Evolutionary conservation across 2,113 vertebrate species (phyloP).

Genomic region (Corythaixoides concolor): DNA sequence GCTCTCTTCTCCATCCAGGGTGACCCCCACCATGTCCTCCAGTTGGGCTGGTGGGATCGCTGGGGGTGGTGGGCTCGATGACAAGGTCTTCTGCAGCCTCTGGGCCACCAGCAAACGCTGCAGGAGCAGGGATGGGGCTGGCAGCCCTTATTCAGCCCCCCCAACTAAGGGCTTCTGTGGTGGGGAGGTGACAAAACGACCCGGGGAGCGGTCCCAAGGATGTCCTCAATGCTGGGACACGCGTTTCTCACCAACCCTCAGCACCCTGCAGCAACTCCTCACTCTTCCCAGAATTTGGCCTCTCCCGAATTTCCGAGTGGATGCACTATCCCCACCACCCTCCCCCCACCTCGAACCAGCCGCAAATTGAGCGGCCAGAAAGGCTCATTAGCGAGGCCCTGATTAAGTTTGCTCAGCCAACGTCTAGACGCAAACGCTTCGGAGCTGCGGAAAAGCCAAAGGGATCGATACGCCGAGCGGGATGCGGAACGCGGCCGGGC

Average conservation of each 20-base stretch:
- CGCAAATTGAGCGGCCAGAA: background rate
- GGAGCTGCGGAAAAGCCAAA: background rate
- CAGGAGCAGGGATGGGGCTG: background rate
- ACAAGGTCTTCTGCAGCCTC: background rate
- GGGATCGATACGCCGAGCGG: slow-evolving; percentile 18
- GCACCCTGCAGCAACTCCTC: background rate
- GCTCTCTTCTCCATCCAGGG: background rate
- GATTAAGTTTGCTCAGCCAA: slow-evolving; percentile 35
- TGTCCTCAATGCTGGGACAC: background rate
- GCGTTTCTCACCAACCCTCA: background rate
- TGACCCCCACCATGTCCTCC: background rate
- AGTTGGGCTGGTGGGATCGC: background rate
- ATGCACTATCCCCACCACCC: background rate
- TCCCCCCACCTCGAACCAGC: background rate
- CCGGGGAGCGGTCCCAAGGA: background rate
- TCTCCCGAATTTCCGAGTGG: background rate
- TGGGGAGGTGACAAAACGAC: background rate
- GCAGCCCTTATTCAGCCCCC: background rate
- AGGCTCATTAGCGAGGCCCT: background rate
- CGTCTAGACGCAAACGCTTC: background rate
- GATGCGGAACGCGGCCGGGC: background rate
- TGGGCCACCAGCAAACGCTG: accelerated
- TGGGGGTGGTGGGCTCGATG: background rate
- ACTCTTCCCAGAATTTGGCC: accelerated
- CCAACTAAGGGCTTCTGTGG: accelerated